Conservation (phyloP, 2,888 invertebrate genomes). For the Clusia tigrina region DNA sequence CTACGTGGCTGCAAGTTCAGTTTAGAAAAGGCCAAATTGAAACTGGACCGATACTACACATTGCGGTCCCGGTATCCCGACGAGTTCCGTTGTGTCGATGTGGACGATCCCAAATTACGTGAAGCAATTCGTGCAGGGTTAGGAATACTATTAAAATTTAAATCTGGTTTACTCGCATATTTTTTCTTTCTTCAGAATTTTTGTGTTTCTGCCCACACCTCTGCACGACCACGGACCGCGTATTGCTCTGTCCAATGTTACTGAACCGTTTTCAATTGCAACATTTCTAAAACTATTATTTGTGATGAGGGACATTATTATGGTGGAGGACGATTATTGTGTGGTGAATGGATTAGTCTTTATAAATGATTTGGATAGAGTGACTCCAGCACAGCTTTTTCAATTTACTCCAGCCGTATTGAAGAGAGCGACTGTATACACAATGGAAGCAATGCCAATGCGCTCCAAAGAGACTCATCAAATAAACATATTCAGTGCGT, state of each 20-base stretch:
- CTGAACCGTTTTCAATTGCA: constrained; percentile 63
- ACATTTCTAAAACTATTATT: constrained; percentile 68
- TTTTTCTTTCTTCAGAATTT: neutral
- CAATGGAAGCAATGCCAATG: constrained; percentile 71
- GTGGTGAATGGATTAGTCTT: constrained; percentile 66
- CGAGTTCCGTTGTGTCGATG: constrained; percentile 64
- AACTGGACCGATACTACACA: constrained; percentile 69
- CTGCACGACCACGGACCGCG: constrained; percentile 65
- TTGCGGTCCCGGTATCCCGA: constrained; percentile 68
- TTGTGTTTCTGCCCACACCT: constrained; percentile 45
- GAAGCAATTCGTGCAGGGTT: constrained; percentile 44
- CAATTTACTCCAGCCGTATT: constrained; percentile 70
- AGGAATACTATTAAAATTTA: neutral
- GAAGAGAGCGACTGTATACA: constrained; percentile 68
- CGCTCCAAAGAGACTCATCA: constrained; percentile 70
- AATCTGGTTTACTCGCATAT: neutral
- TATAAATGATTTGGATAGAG: constrained; percentile 68
- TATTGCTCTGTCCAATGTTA: constrained; percentile 66
- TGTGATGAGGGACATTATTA: constrained; percentile 69
- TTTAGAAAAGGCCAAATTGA: constrained; percentile 67
- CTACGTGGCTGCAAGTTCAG: constrained; percentile 69
- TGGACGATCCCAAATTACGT: constrained; percentile 48
- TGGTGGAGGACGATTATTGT: constrained; percentile 71
- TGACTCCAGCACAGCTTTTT: constrained; percentile 67
- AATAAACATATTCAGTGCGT: constrained; percentile 69